Base-by-base conservation (phyloP, 2,113 vertebrate genomes). In the Nothobranchius furzeri region DNA sequence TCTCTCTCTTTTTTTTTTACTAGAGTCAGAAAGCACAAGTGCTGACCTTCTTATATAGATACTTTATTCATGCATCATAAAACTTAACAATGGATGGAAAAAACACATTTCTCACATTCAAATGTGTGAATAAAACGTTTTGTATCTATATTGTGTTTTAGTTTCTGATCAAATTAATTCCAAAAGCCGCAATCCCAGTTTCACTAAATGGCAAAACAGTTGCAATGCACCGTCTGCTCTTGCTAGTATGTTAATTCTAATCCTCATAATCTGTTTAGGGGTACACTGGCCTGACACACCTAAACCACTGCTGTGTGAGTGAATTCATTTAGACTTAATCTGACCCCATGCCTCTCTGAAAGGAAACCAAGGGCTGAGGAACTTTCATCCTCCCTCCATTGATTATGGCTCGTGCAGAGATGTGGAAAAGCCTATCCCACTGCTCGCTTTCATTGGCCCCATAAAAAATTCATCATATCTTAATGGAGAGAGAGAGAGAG, bases 401-500 rank as follows among this genome's bases (percentile, higher is more conserved):
- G 91, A 93, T 92, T 91, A 75, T 84, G 73, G 73, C 82, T 92
- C 85, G 56, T 84, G 85, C 87, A 88, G 90, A 86, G 89, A 89
- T 80, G 78, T 85, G 83, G 88, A 85, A 89, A 90, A 85, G 83
- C 85, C 86, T 85, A 79, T 71, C 89, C 87, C 78, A 85, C 89
- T 90, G 91, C 81, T 92, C 80, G 53, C 90, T 92, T 90, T 92
- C 86, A 92, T 91, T 90, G 87, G 71, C 17, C 51, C 55, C 81
- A 92, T 93, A 90, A 93, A 92, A 91, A 84, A 91, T 93, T 85
- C 73, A 93, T 81, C 73, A 73, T 68, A 73, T 88, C 78, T 84
- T 89, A 88, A 87, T 84, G 84, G 84, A 82, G 78, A 79, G 63
- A 74, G 37, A 40, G 37, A 40, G 37, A 40, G 37, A 40, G 37